Percentiles rank a stretch among this genome's conserved stretches.
These are phyloP conservation scores for Orchesella cincta DNA, from an alignment of 1,140 invertebrate genomes.

Conservation along the genomic window DNA sequence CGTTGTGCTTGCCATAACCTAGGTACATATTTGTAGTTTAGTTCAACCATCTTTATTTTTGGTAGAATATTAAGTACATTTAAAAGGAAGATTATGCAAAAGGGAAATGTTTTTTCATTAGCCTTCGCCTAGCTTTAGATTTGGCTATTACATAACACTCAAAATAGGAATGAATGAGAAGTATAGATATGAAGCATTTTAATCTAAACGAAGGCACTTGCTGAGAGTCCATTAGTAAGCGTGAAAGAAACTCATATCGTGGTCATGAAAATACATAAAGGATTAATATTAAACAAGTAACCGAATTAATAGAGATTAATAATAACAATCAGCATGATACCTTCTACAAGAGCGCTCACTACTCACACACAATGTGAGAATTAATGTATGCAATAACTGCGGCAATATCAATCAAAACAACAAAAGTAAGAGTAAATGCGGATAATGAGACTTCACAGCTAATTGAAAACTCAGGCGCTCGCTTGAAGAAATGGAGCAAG, in stretches of 20 bases:
- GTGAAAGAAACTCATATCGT: background rate
- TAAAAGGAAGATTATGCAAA: conserved; percentile 9
- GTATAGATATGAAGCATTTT: too few species aligned
- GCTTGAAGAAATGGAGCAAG: conserved; percentile 15
- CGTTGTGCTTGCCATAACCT: too few species aligned
- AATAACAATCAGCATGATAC: background rate
- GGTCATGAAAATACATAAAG: background rate
- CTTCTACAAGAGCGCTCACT: too few species aligned
- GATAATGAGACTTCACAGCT: background rate
- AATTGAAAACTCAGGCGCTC: background rate
- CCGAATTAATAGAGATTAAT: background rate
- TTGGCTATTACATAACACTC: too few species aligned
- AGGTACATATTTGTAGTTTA: background rate
- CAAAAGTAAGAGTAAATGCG: too few species aligned
- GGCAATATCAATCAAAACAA: too few species aligned
- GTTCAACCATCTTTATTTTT: background rate
- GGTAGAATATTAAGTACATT: background rate
- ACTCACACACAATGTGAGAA: too few species aligned
- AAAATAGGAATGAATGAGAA: too few species aligned
- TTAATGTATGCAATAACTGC: too few species aligned
- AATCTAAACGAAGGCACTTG: too few species aligned
- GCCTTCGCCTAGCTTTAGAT: too few species aligned
- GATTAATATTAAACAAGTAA: background rate
- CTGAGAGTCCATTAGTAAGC: too few species aligned
- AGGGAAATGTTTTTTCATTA: conserved; percentile 24